Percentiles rank a stretch among this genome's conserved stretches.
Conservation (phyloP, 2,113 vertebrate species). For the Climacteris rufus region DNA sequence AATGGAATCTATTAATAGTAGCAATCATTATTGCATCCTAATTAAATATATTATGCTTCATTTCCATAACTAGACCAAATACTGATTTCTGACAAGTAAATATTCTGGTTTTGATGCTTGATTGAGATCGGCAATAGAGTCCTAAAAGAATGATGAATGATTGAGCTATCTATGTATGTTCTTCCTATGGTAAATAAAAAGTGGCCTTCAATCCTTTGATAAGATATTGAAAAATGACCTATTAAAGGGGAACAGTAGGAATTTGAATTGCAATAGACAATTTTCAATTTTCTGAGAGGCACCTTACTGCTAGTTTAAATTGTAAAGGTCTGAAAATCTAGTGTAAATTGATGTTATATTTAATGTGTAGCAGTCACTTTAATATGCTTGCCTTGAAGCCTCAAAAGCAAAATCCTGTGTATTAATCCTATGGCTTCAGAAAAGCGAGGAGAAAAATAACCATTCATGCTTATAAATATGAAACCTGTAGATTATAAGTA, state of each 20-base stretch:
- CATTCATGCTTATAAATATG: slow-evolving; percentile 41
- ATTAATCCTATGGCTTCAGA: slow-evolving; percentile 5
- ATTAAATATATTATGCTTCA: not conserved
- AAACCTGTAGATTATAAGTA: slow-evolving; percentile 18
- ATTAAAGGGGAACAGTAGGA: not conserved
- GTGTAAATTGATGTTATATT: not conserved
- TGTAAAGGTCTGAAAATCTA: slow-evolving; percentile 4
- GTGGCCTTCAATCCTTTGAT: not conserved
- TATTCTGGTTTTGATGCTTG: not conserved
- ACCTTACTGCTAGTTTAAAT: not conserved
- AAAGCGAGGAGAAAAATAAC: slow-evolving; percentile 29
- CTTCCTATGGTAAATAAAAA: slow-evolving; percentile 14
- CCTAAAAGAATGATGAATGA: not conserved
- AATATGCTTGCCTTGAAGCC: slow-evolving; percentile 25
- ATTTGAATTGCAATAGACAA: not conserved
- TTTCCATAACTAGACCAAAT: not conserved
- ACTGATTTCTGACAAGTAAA: not conserved
- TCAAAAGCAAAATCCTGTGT: slow-evolving; percentile 18
- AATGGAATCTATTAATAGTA: not conserved
- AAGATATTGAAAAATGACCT: not conserved
- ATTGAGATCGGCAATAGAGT: not conserved
- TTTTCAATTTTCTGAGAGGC: not conserved
- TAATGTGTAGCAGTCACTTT: not conserved
- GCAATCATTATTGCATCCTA: not conserved
- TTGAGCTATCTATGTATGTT: not conserved